Evolutionary conservation across 1,140 invertebrate genomes (phyloP).

Genomic region (Pantala flavescens): DNA sequence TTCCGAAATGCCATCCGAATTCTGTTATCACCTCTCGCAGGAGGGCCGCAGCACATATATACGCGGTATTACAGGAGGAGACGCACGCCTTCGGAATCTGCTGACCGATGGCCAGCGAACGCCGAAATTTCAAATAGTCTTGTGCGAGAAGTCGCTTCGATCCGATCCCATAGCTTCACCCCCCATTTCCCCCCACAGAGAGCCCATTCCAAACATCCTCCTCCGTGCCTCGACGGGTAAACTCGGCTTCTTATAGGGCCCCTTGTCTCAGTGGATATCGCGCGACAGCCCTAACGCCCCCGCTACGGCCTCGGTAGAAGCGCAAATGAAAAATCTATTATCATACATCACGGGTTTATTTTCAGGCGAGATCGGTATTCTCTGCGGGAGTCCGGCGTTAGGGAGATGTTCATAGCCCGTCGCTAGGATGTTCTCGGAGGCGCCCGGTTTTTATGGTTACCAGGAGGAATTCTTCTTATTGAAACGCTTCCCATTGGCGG

Average conservation of each 20-base stretch:
- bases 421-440: no score
- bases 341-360: no score
- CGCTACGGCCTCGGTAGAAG: no score
- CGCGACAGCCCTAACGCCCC: no score
- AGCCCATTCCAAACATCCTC: not conserved
- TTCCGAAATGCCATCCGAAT: not conserved
- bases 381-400: no score
- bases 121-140: not conserved
- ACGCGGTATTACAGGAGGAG: not conserved
- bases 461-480: no score
- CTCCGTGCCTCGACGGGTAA: not conserved
- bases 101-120: not conserved
- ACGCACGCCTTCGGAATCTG: not conserved
- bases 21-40: not conserved
- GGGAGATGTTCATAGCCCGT: no score
- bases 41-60: not conserved
- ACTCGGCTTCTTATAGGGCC: not conserved
- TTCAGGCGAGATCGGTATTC: no score
- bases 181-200: not conserved
- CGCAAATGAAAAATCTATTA: no score
- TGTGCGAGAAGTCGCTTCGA: not conserved
- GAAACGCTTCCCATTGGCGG: no score
- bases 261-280: not conserved
- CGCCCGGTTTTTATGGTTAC: no score
- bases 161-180: not conserved